Conservation (phyloP, 2,113 vertebrate species). For the Dasyprocta punctata region DNA sequence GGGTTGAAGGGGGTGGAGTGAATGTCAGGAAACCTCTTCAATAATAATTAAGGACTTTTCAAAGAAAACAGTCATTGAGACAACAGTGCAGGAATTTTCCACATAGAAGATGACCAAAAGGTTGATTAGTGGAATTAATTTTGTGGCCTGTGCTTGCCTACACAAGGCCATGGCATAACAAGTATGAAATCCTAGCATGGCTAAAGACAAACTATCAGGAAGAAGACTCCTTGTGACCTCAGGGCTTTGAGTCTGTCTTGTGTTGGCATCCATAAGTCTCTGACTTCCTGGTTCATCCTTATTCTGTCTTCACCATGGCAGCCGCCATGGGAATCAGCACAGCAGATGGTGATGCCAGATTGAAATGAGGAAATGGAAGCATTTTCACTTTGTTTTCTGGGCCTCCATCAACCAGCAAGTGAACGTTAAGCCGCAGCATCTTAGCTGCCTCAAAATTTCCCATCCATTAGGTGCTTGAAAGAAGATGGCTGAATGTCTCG, state of each 20-base stretch:
- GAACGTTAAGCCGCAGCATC: neutral
- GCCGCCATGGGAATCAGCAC: neutral
- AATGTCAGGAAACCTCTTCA: neutral
- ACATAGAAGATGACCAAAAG: neutral
- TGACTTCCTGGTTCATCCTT: conserved; percentile 8
- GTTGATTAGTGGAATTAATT: neutral
- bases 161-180: neutral
- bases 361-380: neutral
- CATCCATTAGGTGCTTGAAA: neutral
- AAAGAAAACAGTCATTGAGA: neutral
- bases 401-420: neutral
- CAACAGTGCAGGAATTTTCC: neutral
- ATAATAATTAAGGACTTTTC: neutral
- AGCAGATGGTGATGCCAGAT: conserved; percentile 63
- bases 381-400: conserved; percentile 28
- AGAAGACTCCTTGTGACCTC: neutral
- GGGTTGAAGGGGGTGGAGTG: neutral
- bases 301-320: neutral
- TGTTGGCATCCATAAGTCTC: neutral
- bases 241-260: neutral
- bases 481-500: neutral
- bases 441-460: neutral
- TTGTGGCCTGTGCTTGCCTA: neutral
- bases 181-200: neutral
- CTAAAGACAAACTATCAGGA: neutral